phyloP scores from a whole-genome alignment of 2,888 invertebrate genomes.

The Kuschelorhynchus macadamiae region DNA sequence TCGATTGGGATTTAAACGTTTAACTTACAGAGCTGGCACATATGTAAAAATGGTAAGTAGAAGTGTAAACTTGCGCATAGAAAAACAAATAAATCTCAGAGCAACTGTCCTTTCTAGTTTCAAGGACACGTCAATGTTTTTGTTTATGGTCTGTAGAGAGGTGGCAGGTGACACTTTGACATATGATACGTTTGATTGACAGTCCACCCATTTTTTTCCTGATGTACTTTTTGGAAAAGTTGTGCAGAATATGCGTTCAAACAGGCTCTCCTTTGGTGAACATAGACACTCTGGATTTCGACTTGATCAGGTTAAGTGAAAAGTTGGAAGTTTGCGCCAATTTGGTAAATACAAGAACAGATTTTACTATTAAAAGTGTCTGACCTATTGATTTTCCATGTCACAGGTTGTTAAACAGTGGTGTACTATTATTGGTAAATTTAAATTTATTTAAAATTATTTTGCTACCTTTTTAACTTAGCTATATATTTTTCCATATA shows the following conservation, averaged over 20 bases:
- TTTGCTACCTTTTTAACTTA: too few relatives aligned
- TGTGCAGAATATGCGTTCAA: slow-evolving; percentile 67
- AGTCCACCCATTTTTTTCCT: slow-evolving; percentile 58
- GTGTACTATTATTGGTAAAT: slow-evolving; percentile 13
- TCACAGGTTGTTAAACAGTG: slow-evolving; percentile 35
- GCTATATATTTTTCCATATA: too few relatives aligned
- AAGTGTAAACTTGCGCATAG: too few relatives aligned
- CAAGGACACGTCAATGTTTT: slow-evolving; percentile 52
- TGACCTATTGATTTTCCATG: slow-evolving; percentile 66
- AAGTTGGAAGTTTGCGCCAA: slow-evolving; percentile 65
- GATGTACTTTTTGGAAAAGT: slow-evolving; percentile 67
- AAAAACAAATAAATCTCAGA: too few relatives aligned
- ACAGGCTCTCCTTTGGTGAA: slow-evolving; percentile 62
- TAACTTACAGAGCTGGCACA: too few relatives aligned
- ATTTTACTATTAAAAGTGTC: slow-evolving; percentile 48
- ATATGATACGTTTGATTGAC: slow-evolving; percentile 66
- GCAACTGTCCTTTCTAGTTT: neutral
- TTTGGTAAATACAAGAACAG: slow-evolving; percentile 62
- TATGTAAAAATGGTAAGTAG: too few relatives aligned
- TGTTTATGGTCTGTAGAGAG: slow-evolving; percentile 55
- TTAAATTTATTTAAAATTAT: neutral
- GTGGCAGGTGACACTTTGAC: slow-evolving; percentile 66
- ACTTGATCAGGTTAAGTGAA: slow-evolving; percentile 65
- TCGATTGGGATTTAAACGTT: too few relatives aligned
- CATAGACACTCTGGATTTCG: slow-evolving; percentile 63